Evolutionary conservation across 2,113 vertebrate genomes (phyloP), one percentile per base, ranked within the genome.

Genomic region (Erpornis zantholeuca): DNA sequence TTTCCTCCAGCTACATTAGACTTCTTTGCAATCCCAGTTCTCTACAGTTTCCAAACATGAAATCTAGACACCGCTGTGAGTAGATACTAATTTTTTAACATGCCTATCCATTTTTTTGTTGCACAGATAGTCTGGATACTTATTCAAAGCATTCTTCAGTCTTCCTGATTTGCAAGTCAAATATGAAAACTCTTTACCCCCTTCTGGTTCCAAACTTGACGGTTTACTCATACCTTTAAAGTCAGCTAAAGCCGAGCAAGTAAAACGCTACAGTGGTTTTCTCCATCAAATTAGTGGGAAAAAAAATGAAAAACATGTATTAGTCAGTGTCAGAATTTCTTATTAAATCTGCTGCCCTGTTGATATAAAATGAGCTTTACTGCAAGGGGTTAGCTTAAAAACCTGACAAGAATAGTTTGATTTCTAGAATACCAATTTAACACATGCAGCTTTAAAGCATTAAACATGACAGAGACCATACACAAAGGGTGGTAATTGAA

Each of bases 351-450:
- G 72, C 54, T 54, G 17, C 36, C 59, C 53, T 69, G 57, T 59
- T 96, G 84, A 88, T 60, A 72, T 47, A 81, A 94, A 92, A 86
- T 63, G 36, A 96, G 50, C 50, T 66, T 19, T 72, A 52, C 38
- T 70, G 47, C 52, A 81, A 61, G 73, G 91, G 24, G 28, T 90
- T 93, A 92, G 52, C 72, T 89, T 95, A n/a, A 54, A 96, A 97
- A 89, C 86, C 69, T 54, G 94, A 91, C 84, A 93, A 85, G 70
- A 54, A 82, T 65, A 84, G 31, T 92, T 70, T 56, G 17, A 60
- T 28, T 96, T 93, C 82, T 91, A 68, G 91, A 95, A 96, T 95
- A 78, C 19, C 75, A 94, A 81, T 92, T 77, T 73, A 85, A 81
- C 38, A 88, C 69, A 66, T 47, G 84, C 60, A 28, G 75, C 76